Percentiles rank a stretch among this genome's conserved stretches.
phyloP scores from a whole-genome alignment of 2,797 vertebrate species.

The Chrysocyon brachyurus region DNA sequence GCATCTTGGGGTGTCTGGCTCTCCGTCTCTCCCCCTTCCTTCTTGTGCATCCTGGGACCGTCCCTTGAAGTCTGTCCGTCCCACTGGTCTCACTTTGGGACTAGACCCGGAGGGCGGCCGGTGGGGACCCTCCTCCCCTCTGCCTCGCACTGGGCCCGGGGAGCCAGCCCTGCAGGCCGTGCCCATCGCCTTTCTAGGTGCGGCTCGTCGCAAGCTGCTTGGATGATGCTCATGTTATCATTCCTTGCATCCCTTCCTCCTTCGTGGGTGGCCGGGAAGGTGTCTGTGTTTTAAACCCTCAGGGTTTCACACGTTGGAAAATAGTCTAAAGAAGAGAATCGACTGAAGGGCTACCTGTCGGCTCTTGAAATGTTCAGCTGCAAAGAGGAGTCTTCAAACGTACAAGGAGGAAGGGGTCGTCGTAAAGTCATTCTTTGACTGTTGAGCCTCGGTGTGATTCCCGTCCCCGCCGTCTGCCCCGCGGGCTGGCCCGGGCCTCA shows the following conservation, averaged over 20 bases:
- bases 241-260: not conserved
- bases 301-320: conserved; percentile 24
- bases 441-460: too few relatives aligned
- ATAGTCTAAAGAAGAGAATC: conserved; percentile 37
- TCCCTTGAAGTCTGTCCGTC: not conserved
- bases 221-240: not conserved
- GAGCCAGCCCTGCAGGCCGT: fast-evolving
- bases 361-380: conserved; percentile 26
- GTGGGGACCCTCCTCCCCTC: not conserved
- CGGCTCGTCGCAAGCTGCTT: not conserved
- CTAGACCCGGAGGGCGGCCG: too few relatives aligned
- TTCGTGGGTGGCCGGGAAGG: not conserved
- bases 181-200: not conserved
- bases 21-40: not conserved
- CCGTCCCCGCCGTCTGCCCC: too few relatives aligned
- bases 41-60: not conserved
- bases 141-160: not conserved
- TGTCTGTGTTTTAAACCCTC: not conserved
- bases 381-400: conserved; percentile 32
- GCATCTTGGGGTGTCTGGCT: not conserved
- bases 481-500: not conserved
- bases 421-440: not conserved
- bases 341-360: conserved; percentile 17
- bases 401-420: not conserved
- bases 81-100: not conserved